Evolutionary conservation across 2,888 invertebrate genomes (phyloP), one percentile per base, ranked within the genome.

Genomic region (Drosophila tanythrix): DNA sequence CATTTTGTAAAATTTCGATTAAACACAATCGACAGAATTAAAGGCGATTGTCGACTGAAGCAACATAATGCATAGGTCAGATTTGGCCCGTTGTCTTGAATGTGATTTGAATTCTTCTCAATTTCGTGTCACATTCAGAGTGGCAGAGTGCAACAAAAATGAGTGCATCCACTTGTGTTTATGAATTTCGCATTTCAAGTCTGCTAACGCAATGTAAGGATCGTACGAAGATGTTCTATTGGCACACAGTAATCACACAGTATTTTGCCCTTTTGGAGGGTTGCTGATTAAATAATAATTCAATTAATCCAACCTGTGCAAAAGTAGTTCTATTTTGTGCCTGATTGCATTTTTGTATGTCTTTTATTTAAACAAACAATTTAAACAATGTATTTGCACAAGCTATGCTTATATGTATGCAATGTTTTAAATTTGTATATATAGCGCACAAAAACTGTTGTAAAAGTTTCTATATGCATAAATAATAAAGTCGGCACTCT

Each of bases 401-500:
- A 40, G 38, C n/a, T n/a, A n/a, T 40, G 18, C 18, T 3, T 38
- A 8, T 8, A 4, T 35, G 29, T 38, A 43, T n/a, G 25, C 8
- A 25, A 25, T 46, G 25, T 25, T 46, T 15, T 0, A 25, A 46
- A 46, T 25, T 15, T 25, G 25, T 55, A 58, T 31, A 21, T 6
- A 33, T 18, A 31, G 15, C 11, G 11, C 0, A 25, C 18, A 58
- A 29, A 35, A 56, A 35, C 1, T 3, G 11, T 27, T 7, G 27
- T 13, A 36, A 36, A 36, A 36, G 13, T 35, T 55, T 18, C 36
- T 13, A 29, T 38, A 38, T 38, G 56, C 56, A 56, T 56, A n/a
- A 38, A 56, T 56, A 56, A 61, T 61, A 36, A 27, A 13, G n/a
- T n/a, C 13, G 25, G 6, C 36, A 51, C 51, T 51, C 15, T 29